Base-by-base conservation (phyloP, 2,797 vertebrate species). In the Merluccius polli region DNA sequence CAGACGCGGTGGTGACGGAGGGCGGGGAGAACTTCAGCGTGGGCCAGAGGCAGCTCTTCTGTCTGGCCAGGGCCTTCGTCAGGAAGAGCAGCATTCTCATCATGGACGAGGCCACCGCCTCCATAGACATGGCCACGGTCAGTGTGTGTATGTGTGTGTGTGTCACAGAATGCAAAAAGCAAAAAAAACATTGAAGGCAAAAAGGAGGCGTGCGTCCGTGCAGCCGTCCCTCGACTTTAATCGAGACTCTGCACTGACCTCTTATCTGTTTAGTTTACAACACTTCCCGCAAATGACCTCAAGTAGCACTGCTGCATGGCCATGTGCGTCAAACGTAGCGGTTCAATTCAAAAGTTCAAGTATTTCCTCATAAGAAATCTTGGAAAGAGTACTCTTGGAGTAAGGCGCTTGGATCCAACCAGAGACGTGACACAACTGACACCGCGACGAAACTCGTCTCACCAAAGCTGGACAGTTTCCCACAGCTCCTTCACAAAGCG, bases 91-190 rank as follows among this genome's bases (percentile, higher is more conserved):
- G 97, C 88, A 97, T 99, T 84, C 94, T 99, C 78, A 99, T 99
- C 83, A 99, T 99, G 98, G 98, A 99, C 1, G 98, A 99, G 78
- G 98, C 98, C 18, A 99, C 98, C 0, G 98, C 98, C 0, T 99
- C 98, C 30, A 99, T 99, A 21, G 98, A 99, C 90, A 99, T 99
- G 97, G 98, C 98, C 71, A 99, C 98, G 29, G 98, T 99, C 87
- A 94, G 93, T 24, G n/a, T 7, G 65, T 29, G 24, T 24, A 13
- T n/a, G 72, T 63, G 44, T 21, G 70, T 68, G 32, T 38, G 70
- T 18, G 59, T 11, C 12, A 21, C 7, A 27, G 35, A 4, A 32
- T 35, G 24, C 27, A 38, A 38, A 38, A 38, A 8, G 36, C 36
- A 38, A 38, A 38, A 11, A 38, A 38, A 38, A 38, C 36, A 38